Conservation (phyloP, 2,888 invertebrate genomes). For the Pristionchus exspectatus region DNA sequence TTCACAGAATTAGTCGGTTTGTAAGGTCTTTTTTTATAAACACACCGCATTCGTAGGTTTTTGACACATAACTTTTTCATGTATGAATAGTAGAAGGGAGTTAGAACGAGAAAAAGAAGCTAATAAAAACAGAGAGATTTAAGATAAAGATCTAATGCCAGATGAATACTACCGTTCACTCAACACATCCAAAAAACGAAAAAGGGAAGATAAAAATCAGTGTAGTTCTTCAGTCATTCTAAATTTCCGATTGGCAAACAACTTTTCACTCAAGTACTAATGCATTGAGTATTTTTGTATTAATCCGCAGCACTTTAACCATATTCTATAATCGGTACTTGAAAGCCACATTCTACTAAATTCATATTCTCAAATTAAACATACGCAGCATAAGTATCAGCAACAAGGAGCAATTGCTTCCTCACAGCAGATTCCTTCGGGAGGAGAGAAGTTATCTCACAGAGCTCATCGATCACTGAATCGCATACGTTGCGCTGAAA, state of each 20-base stretch:
- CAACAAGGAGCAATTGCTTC: conserved; percentile 61
- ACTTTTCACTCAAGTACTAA: not conserved
- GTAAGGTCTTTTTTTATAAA: no score
- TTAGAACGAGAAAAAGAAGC: not conserved
- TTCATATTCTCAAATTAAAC: conserved; percentile 26
- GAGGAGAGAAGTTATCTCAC: conserved; percentile 59
- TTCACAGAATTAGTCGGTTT: no score
- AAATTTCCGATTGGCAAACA: not conserved
- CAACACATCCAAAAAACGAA: not conserved
- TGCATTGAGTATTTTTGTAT: no score
- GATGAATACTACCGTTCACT: not conserved
- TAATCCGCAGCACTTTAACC: no score
- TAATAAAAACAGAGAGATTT: not conserved
- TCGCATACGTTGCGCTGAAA: conserved; percentile 21
- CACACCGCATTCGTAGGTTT: no score
- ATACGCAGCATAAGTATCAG: conserved; percentile 66
- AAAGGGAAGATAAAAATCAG: not conserved
- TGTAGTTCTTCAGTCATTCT: not conserved
- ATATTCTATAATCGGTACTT: not conserved
- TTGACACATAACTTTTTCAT: no score
- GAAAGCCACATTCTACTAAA: no score
- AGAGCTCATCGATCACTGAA: conserved; percentile 63
- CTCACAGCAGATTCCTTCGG: conserved; percentile 62
- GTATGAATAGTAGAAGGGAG: not conserved
- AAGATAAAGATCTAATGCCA: not conserved